A percentile compares a stretch with the other conserved stretches of the same genome.
Conservation (phyloP, 2,113 vertebrate genomes). For the Protobothrops flavoviridis region DNA sequence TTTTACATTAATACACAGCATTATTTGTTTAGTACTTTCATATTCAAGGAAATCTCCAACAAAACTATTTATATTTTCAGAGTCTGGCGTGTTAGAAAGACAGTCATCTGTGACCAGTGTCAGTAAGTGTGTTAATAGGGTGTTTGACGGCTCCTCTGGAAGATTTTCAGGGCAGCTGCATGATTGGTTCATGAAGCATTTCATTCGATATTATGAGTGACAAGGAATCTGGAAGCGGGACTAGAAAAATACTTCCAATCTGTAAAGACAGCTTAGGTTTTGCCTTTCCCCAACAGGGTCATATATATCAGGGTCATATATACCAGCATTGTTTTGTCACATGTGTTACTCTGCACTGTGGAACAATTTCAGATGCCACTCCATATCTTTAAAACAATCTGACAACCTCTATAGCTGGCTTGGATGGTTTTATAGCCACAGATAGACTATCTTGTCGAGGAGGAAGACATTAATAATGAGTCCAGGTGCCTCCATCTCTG, state of each 20-base stretch:
- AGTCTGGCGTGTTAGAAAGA: conserved; percentile 48
- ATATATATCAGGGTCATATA: conserved; percentile 42
- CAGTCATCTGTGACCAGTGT: conserved; percentile 57
- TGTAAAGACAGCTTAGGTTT: conserved; percentile 54
- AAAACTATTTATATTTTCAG: conserved; percentile 52
- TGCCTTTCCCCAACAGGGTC: conserved; percentile 45
- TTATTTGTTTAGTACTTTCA: conserved; percentile 60
- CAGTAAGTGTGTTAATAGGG: conserved; percentile 58
- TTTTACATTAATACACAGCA: conserved; percentile 49
- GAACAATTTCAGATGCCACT: conserved; percentile 23
- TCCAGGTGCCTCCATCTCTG: not conserved
- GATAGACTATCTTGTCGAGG: conserved; percentile 1
- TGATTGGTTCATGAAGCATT: conserved; percentile 67
- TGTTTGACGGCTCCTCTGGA: conserved; percentile 63
- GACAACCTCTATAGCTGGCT: conserved; percentile 18
- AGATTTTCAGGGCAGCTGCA: conserved; percentile 57
- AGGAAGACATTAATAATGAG: not conserved
- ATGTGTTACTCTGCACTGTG: conserved; percentile 49
- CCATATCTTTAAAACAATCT: conserved; percentile 53
- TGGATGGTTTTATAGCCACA: conserved; percentile 24
- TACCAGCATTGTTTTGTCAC: conserved; percentile 39
- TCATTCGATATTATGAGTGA: conserved; percentile 66
- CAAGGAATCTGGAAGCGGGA: conserved; percentile 64
- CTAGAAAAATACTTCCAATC: conserved; percentile 52
- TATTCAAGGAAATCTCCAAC: conserved; percentile 49